Conservation (phyloP, 64 coral and sea anemone genomes). For the Pachyseris speciosa region DNA sequence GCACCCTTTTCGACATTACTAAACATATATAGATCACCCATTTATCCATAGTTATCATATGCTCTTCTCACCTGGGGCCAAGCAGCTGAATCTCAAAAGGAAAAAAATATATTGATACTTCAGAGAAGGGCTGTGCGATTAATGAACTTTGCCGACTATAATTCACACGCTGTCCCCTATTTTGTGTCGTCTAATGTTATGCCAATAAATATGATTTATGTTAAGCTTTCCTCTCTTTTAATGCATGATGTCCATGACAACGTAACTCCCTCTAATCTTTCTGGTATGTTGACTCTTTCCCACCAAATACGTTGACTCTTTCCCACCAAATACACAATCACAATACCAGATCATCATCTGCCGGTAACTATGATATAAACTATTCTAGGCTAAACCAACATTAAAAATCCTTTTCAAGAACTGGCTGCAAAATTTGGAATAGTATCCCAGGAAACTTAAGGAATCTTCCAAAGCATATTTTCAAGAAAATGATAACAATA, state of each 20-base stretch:
- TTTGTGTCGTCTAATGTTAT: constrained; percentile 18
- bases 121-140: background rate
- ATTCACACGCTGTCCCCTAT: background rate
- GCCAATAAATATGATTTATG: background rate
- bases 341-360: too few species aligned
- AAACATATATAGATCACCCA: background rate
- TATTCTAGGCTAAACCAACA: too few species aligned
- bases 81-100: background rate
- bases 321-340: too few species aligned
- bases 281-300: constrained; percentile 12
- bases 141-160: background rate
- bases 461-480: too few species aligned
- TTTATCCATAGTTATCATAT: background rate
- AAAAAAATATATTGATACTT: background rate
- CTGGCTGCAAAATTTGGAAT: too few species aligned
- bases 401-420: too few species aligned
- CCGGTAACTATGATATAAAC: too few species aligned
- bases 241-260: constrained; percentile 41
- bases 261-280: background rate
- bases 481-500: too few species aligned
- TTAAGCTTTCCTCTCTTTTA: constrained; percentile 46
- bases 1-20: background rate
- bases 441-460: too few species aligned
- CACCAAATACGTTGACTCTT: constrained; percentile 30
- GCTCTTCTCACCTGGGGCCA: background rate